Percentiles rank a stretch among this genome's conserved stretches.
phyloP scores from a whole-genome alignment of 2,888 invertebrate species.

The Bhutanitis thaidina region DNA sequence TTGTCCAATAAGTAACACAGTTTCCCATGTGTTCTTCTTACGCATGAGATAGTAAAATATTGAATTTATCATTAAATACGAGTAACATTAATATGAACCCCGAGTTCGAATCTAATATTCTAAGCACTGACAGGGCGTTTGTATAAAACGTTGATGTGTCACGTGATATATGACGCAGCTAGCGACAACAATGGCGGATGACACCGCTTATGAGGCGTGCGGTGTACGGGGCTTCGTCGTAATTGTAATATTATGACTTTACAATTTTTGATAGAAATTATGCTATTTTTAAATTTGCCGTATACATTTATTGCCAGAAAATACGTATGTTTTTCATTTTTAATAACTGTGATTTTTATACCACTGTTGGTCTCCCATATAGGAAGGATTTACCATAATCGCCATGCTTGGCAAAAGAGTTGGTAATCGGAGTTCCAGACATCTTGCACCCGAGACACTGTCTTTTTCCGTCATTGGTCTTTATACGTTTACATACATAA shows the following conservation, averaged over 20 bases:
- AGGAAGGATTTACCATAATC: too few species aligned
- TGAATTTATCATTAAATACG: slow-evolving; percentile 14
- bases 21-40: too few species aligned
- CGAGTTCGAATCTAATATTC: slow-evolving; percentile 23
- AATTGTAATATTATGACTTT: slow-evolving; percentile 73
- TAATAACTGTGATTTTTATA: too few species aligned
- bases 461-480: too few species aligned
- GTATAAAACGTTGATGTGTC: slow-evolving; percentile 52
- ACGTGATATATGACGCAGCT: slow-evolving; percentile 34
- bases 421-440: too few species aligned
- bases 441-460: too few species aligned
- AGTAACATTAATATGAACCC: slow-evolving; percentile 14
- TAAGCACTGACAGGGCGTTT: slow-evolving; percentile 44
- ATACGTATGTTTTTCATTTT: too few species aligned
- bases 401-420: too few species aligned
- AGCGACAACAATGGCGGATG: slow-evolving; percentile 59
- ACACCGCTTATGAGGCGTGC: slow-evolving; percentile 52
- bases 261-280: slow-evolving; percentile 53
- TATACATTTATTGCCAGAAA: too few species aligned
- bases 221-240: slow-evolving; percentile 44
- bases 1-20: too few species aligned
- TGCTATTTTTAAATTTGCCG: neutral
- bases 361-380: too few species aligned
- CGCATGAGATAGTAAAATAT: neutral
- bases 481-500: too few species aligned